Conservation (phyloP, 2,113 vertebrate genomes). For the Elephantulus edwardii region DNA sequence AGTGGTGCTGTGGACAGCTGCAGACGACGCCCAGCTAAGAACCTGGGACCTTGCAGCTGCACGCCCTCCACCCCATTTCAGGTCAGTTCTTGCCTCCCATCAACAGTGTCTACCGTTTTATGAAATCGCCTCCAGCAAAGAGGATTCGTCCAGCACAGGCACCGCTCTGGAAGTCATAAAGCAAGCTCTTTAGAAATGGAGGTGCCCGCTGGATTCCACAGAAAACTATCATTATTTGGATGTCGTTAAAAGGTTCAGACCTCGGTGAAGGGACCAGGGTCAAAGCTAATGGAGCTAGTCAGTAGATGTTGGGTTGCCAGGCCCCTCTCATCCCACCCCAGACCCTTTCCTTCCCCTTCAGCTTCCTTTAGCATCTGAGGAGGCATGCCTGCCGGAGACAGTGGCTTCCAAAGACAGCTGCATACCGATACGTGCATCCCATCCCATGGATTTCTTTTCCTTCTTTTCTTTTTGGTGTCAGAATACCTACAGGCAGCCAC, state of each 20-base stretch:
- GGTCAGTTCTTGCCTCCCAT: neutral
- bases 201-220: neutral
- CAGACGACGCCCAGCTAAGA: neutral
- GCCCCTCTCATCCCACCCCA: neutral
- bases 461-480: too few species aligned
- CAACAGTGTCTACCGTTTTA: neutral
- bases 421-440: too few species aligned
- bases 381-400: neutral
- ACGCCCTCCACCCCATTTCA: neutral
- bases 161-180: neutral
- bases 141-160: neutral
- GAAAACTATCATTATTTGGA: neutral
- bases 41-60: neutral
- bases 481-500: too few species aligned
- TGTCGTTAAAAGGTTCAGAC: neutral
- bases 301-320: neutral
- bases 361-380: neutral
- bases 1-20: neutral
- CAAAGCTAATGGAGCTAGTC: accelerated
- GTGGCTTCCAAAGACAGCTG: neutral
- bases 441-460: neutral
- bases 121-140: neutral
- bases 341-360: neutral
- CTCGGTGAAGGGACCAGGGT: accelerated
- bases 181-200: neutral